Percentiles rank a stretch among this genome's conserved stretches.
phyloP scores from a whole-genome alignment of 2,888 invertebrate species.

The Mimachlamys varia region DNA sequence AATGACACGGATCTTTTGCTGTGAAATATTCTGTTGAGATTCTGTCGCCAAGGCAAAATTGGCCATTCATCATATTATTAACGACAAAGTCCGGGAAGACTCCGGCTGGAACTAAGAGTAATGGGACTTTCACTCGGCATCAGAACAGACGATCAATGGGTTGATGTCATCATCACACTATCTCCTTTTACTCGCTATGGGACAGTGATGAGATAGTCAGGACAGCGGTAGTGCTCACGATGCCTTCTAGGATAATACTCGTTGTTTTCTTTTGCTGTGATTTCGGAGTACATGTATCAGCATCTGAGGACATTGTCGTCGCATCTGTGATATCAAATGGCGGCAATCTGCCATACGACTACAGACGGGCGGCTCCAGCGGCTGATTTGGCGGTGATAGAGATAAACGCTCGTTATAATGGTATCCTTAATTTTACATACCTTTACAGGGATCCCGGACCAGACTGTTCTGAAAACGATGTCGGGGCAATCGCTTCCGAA shows the following conservation, averaged over 20 bases:
- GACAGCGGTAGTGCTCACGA: neutral
- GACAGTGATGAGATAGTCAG: neutral
- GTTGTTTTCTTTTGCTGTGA: neutral
- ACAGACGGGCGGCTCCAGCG: constrained; percentile 1
- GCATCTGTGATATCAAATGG: constrained; percentile 25
- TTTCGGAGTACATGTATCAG: neutral
- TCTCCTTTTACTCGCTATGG: neutral
- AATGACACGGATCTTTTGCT: too few species aligned
- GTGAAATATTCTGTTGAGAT: too few species aligned
- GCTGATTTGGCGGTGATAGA: neutral
- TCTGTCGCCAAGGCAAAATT: too few species aligned
- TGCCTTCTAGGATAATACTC: neutral
- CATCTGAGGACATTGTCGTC: neutral
- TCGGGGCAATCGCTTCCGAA: neutral
- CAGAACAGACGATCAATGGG: neutral
- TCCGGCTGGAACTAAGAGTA: neutral
- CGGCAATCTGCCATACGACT: neutral
- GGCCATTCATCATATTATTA: too few species aligned
- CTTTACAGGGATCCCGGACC: constrained; percentile 11
- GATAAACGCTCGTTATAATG: neutral
- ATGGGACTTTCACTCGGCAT: neutral
- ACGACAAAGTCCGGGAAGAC: neutral
- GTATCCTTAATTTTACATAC: neutral
- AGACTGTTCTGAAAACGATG: constrained; percentile 8
- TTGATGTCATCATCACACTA: neutral